Conservation (phyloP, 2,797 vertebrate genomes). For the Hydrolagus colliei region DNA sequence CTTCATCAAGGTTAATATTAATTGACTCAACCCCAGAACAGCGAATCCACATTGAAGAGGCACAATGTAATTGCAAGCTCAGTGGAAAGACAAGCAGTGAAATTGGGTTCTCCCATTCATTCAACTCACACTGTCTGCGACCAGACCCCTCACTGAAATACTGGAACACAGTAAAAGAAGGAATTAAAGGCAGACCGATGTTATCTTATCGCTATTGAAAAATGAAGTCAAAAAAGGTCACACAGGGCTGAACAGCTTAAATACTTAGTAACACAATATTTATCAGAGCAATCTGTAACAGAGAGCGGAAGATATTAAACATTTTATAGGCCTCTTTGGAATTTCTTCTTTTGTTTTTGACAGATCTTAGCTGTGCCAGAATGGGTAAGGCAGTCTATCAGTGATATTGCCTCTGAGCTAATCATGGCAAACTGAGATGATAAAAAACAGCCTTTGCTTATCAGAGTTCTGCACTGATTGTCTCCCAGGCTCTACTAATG, state of each 20-base stretch:
- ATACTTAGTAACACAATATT: constrained; percentile 32
- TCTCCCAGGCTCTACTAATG: constrained; percentile 22
- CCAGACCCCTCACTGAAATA: background rate
- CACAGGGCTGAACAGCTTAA: background rate
- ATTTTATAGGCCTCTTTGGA: constrained; percentile 34
- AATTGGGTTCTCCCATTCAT: background rate
- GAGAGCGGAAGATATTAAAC: constrained; percentile 30
- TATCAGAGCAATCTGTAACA: constrained; percentile 29
- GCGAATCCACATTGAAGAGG: background rate
- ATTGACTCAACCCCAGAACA: background rate
- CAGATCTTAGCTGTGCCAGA: background rate
- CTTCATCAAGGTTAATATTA: background rate
- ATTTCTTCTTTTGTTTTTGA: constrained; percentile 22
- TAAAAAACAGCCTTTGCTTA: constrained; percentile 26
- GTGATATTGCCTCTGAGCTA: constrained; percentile 35
- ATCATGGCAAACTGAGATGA: constrained; percentile 35
- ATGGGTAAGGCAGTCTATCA: constrained; percentile 20
- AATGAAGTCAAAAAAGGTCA: background rate
- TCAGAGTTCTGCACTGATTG: constrained; percentile 35
- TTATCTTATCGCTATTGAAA: constrained; percentile 20
- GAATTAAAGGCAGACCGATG: background rate
- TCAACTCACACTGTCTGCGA: background rate
- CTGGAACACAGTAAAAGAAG: background rate
- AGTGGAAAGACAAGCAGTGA: background rate
- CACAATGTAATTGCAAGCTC: background rate